Percentiles rank a stretch among this genome's conserved stretches.
Evolutionary conservation across 2,797 vertebrate genomes (phyloP).

Genomic region (Euthynnus affinis): DNA sequence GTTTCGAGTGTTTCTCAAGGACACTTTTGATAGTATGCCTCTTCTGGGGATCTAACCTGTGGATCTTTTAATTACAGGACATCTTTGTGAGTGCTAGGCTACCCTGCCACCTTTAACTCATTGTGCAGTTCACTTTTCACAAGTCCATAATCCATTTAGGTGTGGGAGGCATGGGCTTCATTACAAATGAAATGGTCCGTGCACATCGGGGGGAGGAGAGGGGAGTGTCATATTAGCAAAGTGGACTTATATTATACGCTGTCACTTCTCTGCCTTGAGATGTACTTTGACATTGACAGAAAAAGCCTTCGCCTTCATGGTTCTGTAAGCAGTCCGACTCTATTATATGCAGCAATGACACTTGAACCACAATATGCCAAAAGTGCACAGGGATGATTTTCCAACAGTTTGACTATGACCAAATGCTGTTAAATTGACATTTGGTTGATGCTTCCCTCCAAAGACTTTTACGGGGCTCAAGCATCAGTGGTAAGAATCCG

Average conservation of each 20-base stretch:
- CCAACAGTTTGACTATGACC: slow-evolving; percentile 31
- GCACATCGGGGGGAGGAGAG: slow-evolving; percentile 14
- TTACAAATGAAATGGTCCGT: slow-evolving; percentile 61
- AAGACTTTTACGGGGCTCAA: slow-evolving; percentile 1
- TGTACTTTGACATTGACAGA: slow-evolving; percentile 37
- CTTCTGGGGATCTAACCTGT: slow-evolving; percentile 40
- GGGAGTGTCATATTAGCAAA: slow-evolving; percentile 39
- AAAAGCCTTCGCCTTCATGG: slow-evolving; percentile 44
- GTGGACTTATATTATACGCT: slow-evolving; percentile 48
- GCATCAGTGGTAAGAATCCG: not conserved
- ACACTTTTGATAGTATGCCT: not conserved
- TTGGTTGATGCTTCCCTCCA: slow-evolving; percentile 17
- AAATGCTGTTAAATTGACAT: slow-evolving; percentile 24
- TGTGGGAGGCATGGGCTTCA: slow-evolving; percentile 47
- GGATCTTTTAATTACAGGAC: slow-evolving; percentile 55
- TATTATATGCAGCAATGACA: slow-evolving; percentile 30
- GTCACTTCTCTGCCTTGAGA: slow-evolving; percentile 49
- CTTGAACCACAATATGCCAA: slow-evolving; percentile 36
- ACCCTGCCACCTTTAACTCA: slow-evolving; percentile 43
- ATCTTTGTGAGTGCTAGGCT: slow-evolving; percentile 25
- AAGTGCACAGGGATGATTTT: slow-evolving; percentile 45
- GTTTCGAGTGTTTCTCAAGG: slow-evolving; percentile 49
- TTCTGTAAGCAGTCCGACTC: slow-evolving; percentile 24
- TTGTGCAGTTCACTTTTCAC: slow-evolving; percentile 53
- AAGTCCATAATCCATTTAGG: slow-evolving; percentile 47